These are phyloP conservation scores for Pipa parva DNA, from an alignment of 2,113 vertebrate genomes.

Conservation along the genomic window DNA sequence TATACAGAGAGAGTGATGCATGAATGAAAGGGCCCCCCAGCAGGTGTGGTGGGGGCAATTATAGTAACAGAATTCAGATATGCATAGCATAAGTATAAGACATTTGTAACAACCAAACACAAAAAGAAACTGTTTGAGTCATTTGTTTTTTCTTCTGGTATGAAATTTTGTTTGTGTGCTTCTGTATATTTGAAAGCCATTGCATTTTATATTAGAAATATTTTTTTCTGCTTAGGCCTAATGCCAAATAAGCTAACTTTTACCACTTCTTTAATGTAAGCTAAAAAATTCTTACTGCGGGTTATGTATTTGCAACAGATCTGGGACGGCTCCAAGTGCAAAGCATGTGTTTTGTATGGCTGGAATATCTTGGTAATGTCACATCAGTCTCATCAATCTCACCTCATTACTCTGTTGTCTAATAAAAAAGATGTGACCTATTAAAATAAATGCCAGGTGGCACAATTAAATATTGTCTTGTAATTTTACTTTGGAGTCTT, in stretches of 20 bases:
- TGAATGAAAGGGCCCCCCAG: neutral
- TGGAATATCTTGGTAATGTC: conserved; percentile 34
- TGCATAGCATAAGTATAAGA: neutral
- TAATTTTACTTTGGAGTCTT: conserved; percentile 10
- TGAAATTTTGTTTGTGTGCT: conserved; percentile 8
- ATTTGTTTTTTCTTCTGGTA: neutral
- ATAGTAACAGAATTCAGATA: neutral
- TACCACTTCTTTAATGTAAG: neutral
- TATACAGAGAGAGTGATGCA: no score
- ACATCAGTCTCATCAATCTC: conserved; percentile 23
- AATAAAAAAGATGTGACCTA: conserved; percentile 35
- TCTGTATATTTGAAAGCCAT: no score
- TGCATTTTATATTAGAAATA: conserved; percentile 5
- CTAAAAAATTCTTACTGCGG: conserved; percentile 20
- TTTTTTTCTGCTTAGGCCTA: conserved; percentile 9
- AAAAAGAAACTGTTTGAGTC: neutral
- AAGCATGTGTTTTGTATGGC: conserved; percentile 24
- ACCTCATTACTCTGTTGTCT: conserved; percentile 5
- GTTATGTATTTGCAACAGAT: conserved; percentile 13
- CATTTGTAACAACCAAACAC: neutral
- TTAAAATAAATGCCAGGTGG: conserved; percentile 33
- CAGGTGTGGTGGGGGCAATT: neutral
- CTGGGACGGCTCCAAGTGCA: conserved; percentile 14
- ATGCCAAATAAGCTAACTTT: conserved; percentile 13
- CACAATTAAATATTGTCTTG: conserved; percentile 23